Base-by-base conservation (phyloP, 2,888 invertebrate species). In the Gortyna flavago region DNA sequence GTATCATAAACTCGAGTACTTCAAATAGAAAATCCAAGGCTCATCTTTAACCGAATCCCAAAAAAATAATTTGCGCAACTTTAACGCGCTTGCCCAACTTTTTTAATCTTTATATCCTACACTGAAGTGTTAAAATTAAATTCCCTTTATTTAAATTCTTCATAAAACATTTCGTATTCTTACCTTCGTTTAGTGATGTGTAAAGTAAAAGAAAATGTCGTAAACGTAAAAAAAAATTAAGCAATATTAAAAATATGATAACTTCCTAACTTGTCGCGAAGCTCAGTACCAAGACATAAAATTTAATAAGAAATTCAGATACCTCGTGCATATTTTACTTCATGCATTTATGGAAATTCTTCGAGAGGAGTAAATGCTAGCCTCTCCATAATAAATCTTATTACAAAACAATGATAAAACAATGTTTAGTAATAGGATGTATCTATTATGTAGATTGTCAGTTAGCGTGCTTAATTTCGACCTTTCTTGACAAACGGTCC, bases 91-190 rank as follows among this genome's bases (percentile, higher is more conserved):
- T 67, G 38, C 32, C 16, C 11, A 67, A 77, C 66, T 59, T 75
- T 75, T 70, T 25, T n/a, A 25, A 11, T 25, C 21, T 61, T 59
- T 64, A n/a, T 41, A 35, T 44, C 11, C 11, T 62, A 68, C 57
- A 51, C 21, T 78, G 57, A 71, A 71, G 84, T 64, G 79, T 79
- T 71, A 83, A 51, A 80, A 83, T 54, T 54, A 48, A 78, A 71
- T 78, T 71, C 29, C 35, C 59, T 71, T n/a, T 78, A 51, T 78
- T 77, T 67, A 83, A 80, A 77, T 80, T 64, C 35, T 71, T 78
- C 16, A 25, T 25, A n/a, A 64, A 78, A 71, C 57, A 71, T 67
- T 71, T 78, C 16, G 29, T 29, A 25, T 71, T 71, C n/a, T 81
- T 68, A 57, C 41, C 48, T 69, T 18, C 57, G 18, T 57, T 77